Percentiles rank a stretch among this genome's conserved stretches.
Evolutionary conservation across 35 echinoderm and acorn worm genomes (phyloP).

Genomic region (Apostichopus parvimensis): DNA sequence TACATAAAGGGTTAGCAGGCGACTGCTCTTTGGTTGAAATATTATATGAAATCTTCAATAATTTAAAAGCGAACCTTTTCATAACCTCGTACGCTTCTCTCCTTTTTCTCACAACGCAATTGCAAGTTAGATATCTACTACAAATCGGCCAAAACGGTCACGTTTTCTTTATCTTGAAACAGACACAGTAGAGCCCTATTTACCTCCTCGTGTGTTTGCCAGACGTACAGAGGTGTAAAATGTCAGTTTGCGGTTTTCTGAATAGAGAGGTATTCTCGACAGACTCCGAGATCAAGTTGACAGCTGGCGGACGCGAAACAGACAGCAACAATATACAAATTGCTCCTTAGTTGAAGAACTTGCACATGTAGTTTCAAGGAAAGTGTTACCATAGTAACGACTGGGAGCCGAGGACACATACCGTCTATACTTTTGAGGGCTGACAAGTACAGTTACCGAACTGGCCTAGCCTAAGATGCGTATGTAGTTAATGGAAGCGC

Average conservation of each 20-base stretch:
- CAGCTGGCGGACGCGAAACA: conserved; percentile 33
- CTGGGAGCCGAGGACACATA: not conserved
- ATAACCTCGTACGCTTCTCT: too few species aligned
- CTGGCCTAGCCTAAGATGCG: too few species aligned
- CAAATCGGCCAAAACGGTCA: not conserved
- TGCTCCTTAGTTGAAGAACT: not conserved
- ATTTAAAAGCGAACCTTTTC: too few species aligned
- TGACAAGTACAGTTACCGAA: too few species aligned
- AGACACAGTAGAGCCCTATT: not conserved
- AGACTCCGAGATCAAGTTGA: not conserved
- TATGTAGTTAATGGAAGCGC: too few species aligned
- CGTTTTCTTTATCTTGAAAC: not conserved
- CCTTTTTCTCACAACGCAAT: too few species aligned
- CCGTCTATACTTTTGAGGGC: not conserved
- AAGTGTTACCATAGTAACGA: not conserved
- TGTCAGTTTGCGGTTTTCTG: conserved; percentile 42
- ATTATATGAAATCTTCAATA: too few species aligned
- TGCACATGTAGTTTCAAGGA: not conserved
- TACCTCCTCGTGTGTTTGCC: not conserved
- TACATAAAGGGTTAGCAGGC: too few species aligned
- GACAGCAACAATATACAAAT: conserved; percentile 32
- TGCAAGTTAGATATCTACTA: not conserved
- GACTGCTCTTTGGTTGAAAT: too few species aligned
- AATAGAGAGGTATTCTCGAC: not conserved
- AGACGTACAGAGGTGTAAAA: conserved; percentile 1